Percentiles rank a stretch among this genome's conserved stretches.
Conservation (phyloP, 1,140 invertebrate species). For the Doryteuthis pealeii region DNA sequence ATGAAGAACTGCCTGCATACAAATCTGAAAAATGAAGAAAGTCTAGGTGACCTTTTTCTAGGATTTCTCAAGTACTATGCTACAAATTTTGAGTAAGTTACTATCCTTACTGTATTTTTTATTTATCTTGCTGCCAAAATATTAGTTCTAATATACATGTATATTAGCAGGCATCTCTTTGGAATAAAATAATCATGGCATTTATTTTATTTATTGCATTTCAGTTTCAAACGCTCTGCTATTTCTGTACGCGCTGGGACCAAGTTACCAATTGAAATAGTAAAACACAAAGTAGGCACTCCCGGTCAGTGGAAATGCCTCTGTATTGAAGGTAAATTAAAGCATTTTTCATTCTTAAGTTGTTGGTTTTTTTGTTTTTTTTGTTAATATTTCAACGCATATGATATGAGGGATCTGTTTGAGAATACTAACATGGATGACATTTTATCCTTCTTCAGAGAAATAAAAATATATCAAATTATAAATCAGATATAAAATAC, state of each 20-base stretch:
- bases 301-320: conserved; percentile 87
- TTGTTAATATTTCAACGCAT: too few species aligned
- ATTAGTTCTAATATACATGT: not conserved
- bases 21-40: conserved; percentile 69
- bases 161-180: not conserved
- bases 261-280: conserved; percentile 71
- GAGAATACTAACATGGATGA: too few species aligned
- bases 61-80: conserved; percentile 89
- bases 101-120: too few species aligned
- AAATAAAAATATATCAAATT: too few species aligned
- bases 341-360: too few species aligned
- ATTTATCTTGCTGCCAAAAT: not conserved
- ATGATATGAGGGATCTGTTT: too few species aligned
- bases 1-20: conserved; percentile 61
- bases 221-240: conserved; percentile 74
- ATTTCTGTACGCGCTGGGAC: conserved; percentile 83
- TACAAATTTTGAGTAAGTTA: conserved; percentile 53
- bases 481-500: too few species aligned
- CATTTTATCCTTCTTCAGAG: too few species aligned
- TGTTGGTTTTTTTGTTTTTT: too few species aligned
- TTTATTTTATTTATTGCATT: conserved; percentile 16
- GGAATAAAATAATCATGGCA: too few species aligned
- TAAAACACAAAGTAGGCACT: conserved; percentile 66
- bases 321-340: conserved; percentile 77
- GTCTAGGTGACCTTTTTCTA: conserved; percentile 83